Conservation (phyloP, 2,888 invertebrate genomes). For the Spilarctia lutea region DNA sequence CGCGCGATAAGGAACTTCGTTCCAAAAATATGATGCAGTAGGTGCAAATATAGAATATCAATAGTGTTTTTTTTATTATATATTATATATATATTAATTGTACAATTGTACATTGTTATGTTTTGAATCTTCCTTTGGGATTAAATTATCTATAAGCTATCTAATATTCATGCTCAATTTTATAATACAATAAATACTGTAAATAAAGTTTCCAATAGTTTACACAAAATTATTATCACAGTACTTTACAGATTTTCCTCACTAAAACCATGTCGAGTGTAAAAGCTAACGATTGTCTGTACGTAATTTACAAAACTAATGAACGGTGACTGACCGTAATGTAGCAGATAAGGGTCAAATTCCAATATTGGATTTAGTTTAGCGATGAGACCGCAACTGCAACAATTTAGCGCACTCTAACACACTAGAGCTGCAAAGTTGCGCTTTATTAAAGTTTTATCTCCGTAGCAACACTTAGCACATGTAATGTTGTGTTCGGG, state of each 20-base stretch:
- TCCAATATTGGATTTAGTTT: slow-evolving; percentile 69
- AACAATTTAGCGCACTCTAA: slow-evolving; percentile 60
- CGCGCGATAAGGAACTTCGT: too few relatives aligned
- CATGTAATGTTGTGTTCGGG: slow-evolving; percentile 42
- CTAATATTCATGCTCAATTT: neutral
- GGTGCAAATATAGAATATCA: too few relatives aligned
- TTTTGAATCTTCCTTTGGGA: neutral
- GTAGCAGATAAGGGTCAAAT: slow-evolving; percentile 59
- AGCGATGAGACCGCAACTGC: slow-evolving; percentile 61
- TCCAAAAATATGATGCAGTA: too few relatives aligned
- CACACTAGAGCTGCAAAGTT: slow-evolving; percentile 50
- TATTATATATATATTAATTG: too few relatives aligned
- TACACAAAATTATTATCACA: neutral
- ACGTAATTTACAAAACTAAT: slow-evolving; percentile 56
- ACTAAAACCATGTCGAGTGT: slow-evolving; percentile 20
- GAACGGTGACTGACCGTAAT: slow-evolving; percentile 54
- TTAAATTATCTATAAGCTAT: neutral
- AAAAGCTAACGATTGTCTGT: slow-evolving; percentile 51
- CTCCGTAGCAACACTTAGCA: slow-evolving; percentile 40
- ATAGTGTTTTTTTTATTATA: neutral
- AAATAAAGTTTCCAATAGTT: neutral
- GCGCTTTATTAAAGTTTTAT: slow-evolving; percentile 59
- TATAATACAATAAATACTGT: neutral
- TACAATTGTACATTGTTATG: neutral
- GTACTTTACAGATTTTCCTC: neutral